These are phyloP conservation scores for Phaethornis superciliosus DNA, from an alignment of 2,113 vertebrate species.

Conservation along the genomic window DNA sequence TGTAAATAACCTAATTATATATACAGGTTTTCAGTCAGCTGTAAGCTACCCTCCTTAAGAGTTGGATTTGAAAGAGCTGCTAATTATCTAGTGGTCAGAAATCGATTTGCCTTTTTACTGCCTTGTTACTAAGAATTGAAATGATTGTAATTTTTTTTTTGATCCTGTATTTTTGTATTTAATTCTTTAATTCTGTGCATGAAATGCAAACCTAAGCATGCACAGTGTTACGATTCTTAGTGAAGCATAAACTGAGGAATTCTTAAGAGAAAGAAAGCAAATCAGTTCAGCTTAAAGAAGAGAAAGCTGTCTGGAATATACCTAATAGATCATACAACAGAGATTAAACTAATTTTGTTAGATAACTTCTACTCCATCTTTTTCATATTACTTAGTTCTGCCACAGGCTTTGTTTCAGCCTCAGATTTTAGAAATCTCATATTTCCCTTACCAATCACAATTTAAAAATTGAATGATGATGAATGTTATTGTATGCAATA, in stretches of 20 bases:
- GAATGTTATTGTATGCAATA: background rate
- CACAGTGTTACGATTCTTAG: background rate
- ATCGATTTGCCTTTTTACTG: background rate
- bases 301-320: background rate
- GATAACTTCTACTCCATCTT: background rate
- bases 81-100: background rate
- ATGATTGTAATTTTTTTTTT: background rate
- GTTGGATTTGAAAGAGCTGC: background rate
- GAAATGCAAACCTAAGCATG: background rate
- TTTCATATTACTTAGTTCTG: background rate
- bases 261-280: background rate
- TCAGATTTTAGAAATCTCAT: background rate
- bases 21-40: background rate
- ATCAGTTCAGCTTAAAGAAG: background rate
- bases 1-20: background rate
- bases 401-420: background rate
- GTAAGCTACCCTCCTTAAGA: background rate
- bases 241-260: background rate
- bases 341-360: background rate
- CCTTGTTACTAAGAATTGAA: background rate
- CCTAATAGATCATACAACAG: background rate
- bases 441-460: background rate
- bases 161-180: background rate
- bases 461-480: background rate
- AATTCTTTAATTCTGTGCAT: background rate